Evolutionary conservation across 1,140 invertebrate genomes (phyloP), one percentile per base, ranked within the genome.

Genomic region (Scaptomyza pallida): DNA sequence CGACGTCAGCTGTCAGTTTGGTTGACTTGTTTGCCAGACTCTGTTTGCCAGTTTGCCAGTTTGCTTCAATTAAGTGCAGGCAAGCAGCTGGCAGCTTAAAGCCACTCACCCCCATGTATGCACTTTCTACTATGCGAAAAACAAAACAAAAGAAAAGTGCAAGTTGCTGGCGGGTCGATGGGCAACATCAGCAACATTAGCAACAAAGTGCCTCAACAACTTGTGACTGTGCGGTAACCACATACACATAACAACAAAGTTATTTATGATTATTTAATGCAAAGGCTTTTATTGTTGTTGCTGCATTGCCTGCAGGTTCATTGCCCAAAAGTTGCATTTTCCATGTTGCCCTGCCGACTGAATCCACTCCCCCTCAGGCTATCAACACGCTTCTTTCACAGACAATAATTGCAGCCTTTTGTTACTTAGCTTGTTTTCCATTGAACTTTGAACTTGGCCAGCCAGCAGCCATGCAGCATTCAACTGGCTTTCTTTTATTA

Each of bases 191-290:
- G 6, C 44, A 43, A 19, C 47, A 41, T 1, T 13, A 26, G 6
- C 59, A 35, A 33, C 56, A 21, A 30, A 30, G 26, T 21, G 26
- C 21, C 56, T 47, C 50, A 48, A 26, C 55, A 43, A 52, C 40
- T 13, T 56, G 17, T 51, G 19, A 44, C 30, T 61, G 33, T 65
- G 56, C 71, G 68, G 76, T 76, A 69, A 75, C 48, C 43, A 54
- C 35, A 60, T 30, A 30, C 35, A 60, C 35, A 30, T 30, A 30
- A 30, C 26, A 57, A 64, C 65, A 67, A 61, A 41, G 62, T 81
- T 81, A 86, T 88, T 88, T 85, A 85, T 81, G 78, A 85, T 85
- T 86, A 85, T 86, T 85, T 88, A 81, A 88, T 85, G 82, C 73
- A 64, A 62, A 52, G 55, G 50, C 71, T 57, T 21, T 69, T 67